Evolutionary conservation across 2,888 invertebrate species (phyloP).

Genomic region (Eudasyphora cyanicolor): DNA sequence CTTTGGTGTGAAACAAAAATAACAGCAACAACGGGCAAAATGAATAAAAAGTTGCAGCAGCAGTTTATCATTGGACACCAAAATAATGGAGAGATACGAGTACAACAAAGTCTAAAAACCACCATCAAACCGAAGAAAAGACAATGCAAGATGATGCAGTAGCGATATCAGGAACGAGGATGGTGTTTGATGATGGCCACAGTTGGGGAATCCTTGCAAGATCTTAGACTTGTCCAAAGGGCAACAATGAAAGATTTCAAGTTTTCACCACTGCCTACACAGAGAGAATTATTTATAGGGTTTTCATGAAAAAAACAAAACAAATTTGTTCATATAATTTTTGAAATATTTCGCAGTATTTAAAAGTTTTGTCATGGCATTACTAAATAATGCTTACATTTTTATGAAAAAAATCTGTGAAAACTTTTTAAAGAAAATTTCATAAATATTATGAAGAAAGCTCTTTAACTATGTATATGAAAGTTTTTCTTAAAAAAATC

Average conservation of each 20-base stretch:
- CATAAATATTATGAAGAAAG: too few species aligned
- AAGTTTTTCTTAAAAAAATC: too few species aligned
- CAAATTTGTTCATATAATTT: too few species aligned
- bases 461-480: too few species aligned
- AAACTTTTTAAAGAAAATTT: too few species aligned
- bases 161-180: background rate
- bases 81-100: constrained; percentile 1
- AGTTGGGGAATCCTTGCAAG: background rate
- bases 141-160: background rate
- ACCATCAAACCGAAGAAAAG: background rate
- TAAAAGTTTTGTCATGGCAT: too few species aligned
- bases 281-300: too few species aligned
- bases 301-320: too few species aligned
- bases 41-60: constrained; percentile 50
- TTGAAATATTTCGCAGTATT: too few species aligned
- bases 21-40: background rate
- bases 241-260: constrained; percentile 47
- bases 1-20: constrained; percentile 64
- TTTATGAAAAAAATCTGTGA: too few species aligned
- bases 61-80: constrained; percentile 57
- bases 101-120: constrained; percentile 33
- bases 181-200: background rate
- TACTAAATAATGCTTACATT: too few species aligned
- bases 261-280: too few species aligned
- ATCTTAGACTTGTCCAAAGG: constrained; percentile 57